phyloP scores from a whole-genome alignment of 2,797 vertebrate genomes.

The Falco biarmicus region DNA sequence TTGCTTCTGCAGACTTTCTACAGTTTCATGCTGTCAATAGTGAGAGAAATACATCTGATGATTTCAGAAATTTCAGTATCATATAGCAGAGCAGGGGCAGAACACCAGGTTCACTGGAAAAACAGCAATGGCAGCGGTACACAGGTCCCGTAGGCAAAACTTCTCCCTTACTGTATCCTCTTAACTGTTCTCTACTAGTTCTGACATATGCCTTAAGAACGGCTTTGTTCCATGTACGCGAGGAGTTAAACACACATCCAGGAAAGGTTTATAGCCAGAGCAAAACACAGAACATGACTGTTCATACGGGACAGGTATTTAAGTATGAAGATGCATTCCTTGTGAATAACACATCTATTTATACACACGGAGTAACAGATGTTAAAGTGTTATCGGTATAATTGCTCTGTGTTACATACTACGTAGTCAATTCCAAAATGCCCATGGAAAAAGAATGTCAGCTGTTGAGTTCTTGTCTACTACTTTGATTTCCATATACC shows the following conservation, averaged over 20 bases:
- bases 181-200: neutral
- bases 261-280: neutral
- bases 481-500: neutral
- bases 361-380: neutral
- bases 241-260: neutral
- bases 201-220: neutral
- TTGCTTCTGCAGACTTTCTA: neutral
- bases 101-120: conserved; percentile 15
- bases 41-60: neutral
- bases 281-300: neutral
- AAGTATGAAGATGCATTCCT: neutral
- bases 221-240: neutral
- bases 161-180: neutral
- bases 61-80: conserved; percentile 1
- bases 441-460: neutral
- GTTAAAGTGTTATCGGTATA: neutral
- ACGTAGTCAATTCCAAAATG: neutral
- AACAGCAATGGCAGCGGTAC: neutral
- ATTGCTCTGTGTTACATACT: neutral
- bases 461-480: neutral
- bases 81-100: neutral
- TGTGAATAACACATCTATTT: neutral
- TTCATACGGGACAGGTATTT: neutral
- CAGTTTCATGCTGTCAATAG: neutral
- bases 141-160: neutral